Evolutionary conservation across 2,888 invertebrate species (phyloP), one percentile per base, ranked within the genome.

Genomic region (Halocaridina rubra): DNA sequence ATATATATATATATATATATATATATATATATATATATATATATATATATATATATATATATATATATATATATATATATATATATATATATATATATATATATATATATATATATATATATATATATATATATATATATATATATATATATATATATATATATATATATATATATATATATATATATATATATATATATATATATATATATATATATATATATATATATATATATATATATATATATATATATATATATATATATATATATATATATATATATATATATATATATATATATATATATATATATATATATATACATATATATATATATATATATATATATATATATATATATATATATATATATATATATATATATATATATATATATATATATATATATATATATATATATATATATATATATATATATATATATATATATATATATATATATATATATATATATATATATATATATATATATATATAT

Each of bases 1-100:
- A 72, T 72, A 72, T 72, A 72, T 72, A 72, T 72, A 72, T 72
- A 72, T 72, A 72, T 72, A 72, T 72, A 72, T 72, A 72, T 72
- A 72, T 72, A 72, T 72, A 72, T 72, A 72, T 72, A 72, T 72
- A 72, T 72, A 72, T 72, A 72, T 72, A 72, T 72, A 72, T 72
- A 72, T 72, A 72, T 72, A 72, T 72, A 72, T 72, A 72, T 72
- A 72, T 72, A 72, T 72, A 72, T 72, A 72, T 72, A 69, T 69
- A 69, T 69, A 29, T 4, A 69, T 69, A 69, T 29, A 39, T 39
- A 72, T 39, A 39, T 39, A 39, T 39, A 39, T 39, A 39, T 72
- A 39, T 72, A 39, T 72, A 33, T 39, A 39, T 39, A 72, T 72
- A 72, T 72, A 72, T 39, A 39, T 39, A 39, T 72, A 39, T 72